A percentile compares a stretch with the other conserved stretches of the same genome.
phyloP scores from a whole-genome alignment of 1,140 invertebrate species.

The Capitella teleta region DNA sequence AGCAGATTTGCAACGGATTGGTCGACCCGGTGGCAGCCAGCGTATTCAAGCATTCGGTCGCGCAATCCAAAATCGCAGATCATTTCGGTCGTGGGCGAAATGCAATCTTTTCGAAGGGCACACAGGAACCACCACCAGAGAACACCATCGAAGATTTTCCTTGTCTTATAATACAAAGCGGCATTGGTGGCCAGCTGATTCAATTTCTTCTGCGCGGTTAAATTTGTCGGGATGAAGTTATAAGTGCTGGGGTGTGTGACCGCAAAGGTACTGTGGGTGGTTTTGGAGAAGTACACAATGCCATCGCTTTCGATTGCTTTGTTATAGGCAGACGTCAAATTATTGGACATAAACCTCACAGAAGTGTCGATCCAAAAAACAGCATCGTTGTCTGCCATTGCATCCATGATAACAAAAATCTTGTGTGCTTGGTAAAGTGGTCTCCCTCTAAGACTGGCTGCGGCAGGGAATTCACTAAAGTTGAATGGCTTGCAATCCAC shows the following conservation, averaged over 20 bases:
- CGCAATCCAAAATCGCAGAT: constrained; percentile 1
- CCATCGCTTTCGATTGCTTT: not conserved
- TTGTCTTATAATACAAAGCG: constrained; percentile 20
- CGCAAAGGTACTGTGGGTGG: constrained; percentile 18
- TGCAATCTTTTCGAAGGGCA: constrained; percentile 12
- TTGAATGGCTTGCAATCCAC: no score
- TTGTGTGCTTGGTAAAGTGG: no score
- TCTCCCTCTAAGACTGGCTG: no score
- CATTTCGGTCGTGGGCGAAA: not conserved
- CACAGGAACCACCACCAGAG: constrained; percentile 18
- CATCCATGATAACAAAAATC: no score
- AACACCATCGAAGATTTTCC: constrained; percentile 10
- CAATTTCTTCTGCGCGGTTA: constrained; percentile 11
- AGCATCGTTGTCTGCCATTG: no score
- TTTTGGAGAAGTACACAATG: not conserved
- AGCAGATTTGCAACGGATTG: constrained; percentile 23
- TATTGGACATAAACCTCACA: constrained; percentile 11
- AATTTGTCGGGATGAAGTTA: constrained; percentile 15
- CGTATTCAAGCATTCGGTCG: constrained; percentile 12
- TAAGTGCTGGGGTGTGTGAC: constrained; percentile 23
- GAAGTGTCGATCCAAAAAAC: constrained; percentile 20
- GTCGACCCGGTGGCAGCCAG: constrained; percentile 22
- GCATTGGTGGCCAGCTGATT: constrained; percentile 17
- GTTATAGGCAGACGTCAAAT: constrained; percentile 5
- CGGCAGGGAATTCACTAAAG: no score